Percentiles rank a stretch among this genome's conserved stretches.
Conservation (phyloP, 2,888 invertebrate genomes). For the Clostera curtula region DNA sequence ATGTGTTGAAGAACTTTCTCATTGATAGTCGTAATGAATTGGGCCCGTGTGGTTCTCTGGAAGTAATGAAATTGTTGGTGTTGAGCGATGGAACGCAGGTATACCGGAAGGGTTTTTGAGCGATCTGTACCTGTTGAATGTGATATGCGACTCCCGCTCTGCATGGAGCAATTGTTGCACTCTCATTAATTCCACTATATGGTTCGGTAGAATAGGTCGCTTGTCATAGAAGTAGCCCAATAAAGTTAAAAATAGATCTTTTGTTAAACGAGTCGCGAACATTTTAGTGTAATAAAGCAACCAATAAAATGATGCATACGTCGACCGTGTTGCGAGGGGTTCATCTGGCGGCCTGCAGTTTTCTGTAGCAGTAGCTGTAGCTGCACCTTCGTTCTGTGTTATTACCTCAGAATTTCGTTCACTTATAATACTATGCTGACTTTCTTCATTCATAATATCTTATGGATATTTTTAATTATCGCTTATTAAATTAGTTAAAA, state of each 20-base stretch:
- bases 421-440: conserved; percentile 33
- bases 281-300: conserved; percentile 44
- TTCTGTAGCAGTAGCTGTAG: conserved; percentile 22
- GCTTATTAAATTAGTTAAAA: conserved; percentile 30
- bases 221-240: conserved; percentile 34
- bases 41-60: conserved; percentile 27
- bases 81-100: conserved; percentile 24
- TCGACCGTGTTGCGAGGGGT: conserved; percentile 28
- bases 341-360: conserved; percentile 24
- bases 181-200: conserved; percentile 43
- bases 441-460: conserved; percentile 41
- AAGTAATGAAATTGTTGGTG: conserved; percentile 36
- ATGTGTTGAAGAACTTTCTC: conserved; percentile 24
- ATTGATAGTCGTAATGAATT: conserved; percentile 17
- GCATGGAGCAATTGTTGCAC: conserved; percentile 34
- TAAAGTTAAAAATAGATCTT: conserved; percentile 39
- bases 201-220: conserved; percentile 34
- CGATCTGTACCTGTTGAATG: conserved; percentile 40
- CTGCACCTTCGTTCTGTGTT: conserved; percentile 22
- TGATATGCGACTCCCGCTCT: conserved; percentile 34
- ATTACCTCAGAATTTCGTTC: conserved; percentile 25
- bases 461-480: conserved; percentile 30
- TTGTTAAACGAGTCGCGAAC: conserved; percentile 43
- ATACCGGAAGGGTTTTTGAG: conserved; percentile 26
- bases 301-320: conserved; percentile 55